These are phyloP conservation scores for Eucriotettix oculatus DNA, from an alignment of 2,888 invertebrate genomes.

Conservation along the genomic window DNA sequence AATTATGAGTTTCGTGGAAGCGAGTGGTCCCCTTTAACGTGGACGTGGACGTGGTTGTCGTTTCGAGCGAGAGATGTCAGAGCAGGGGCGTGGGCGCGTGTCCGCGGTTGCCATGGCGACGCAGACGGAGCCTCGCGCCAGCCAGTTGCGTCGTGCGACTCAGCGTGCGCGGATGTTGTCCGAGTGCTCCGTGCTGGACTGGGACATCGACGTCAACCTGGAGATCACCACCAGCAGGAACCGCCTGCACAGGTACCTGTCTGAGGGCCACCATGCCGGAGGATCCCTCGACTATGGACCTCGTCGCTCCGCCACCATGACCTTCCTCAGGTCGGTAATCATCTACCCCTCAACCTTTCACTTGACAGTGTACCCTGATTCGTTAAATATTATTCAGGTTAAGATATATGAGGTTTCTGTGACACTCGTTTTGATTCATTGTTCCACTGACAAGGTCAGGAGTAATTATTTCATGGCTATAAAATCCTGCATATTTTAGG, in stretches of 20 bases:
- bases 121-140: not conserved
- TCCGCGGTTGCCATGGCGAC: not conserved
- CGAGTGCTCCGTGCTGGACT: conserved; percentile 8
- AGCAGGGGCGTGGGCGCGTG: not conserved
- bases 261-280: conserved; percentile 11
- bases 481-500: too few species aligned
- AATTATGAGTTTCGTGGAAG: too few species aligned
- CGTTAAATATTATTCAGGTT: too few species aligned
- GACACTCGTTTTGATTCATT: too few species aligned
- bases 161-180: not conserved
- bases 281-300: conserved; percentile 7
- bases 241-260: conserved; percentile 13
- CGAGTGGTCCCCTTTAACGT: too few species aligned
- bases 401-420: too few species aligned
- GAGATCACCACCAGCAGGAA: conserved; percentile 9
- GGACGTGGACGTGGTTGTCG: not conserved
- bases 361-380: too few species aligned
- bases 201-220: conserved; percentile 14
- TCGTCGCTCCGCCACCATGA: conserved; percentile 11
- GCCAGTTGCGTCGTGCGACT: too few species aligned
- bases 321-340: conserved; percentile 1
- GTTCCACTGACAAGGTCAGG: too few species aligned
- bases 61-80: not conserved
- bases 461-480: too few species aligned
- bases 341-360: too few species aligned